Evolutionary conservation across 2,113 vertebrate species (phyloP), one percentile per base, ranked within the genome.

Genomic region (Numenius arquata): DNA sequence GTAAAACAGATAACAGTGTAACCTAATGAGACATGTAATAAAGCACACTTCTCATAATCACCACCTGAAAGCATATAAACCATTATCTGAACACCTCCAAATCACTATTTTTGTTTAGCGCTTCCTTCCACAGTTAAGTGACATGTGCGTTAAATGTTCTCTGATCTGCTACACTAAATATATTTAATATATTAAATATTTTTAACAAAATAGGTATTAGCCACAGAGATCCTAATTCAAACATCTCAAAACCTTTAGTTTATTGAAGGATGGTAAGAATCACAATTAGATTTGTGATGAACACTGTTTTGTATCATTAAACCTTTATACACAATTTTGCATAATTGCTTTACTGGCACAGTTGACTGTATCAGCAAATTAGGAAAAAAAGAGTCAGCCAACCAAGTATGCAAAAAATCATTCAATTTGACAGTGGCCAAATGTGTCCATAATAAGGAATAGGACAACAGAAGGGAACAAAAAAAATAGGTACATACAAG

Each of bases 271-370:
- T 45, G 73, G 48, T 81, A 89, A 89, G 77, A 96, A 95, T 77
- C 85, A 85, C 82, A 89, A 95, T 95, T 93, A 91, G 85, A 94
- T 90, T 94, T 88, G 88, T 91, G 91, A 92, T 87, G 80, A 95
- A 92, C 76, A 76, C 38, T 75, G 81, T 68, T 94, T 89, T 96
- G 88, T 96, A 81, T 96, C 92, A 96, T 96, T 94, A 96, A 97
- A 93, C 40, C 80, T 93, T 89, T 84, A 92, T 85, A 93, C 26
- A 95, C 43, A 92, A 80, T 93, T 95, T 76, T 94, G 48, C 48
- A 52, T 95, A 96, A 96, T 78, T 93, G 85, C 66, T 95, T 94
- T 86, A 92, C 58, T 95, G 90, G 93, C 93, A 93, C 92, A 96
- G 75, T 67, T 93, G 81, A 86, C 75, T 92, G 48, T 89, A 93